phyloP scores from a whole-genome alignment of 2,113 vertebrate genomes.

The Glaucidium brasilianum region DNA sequence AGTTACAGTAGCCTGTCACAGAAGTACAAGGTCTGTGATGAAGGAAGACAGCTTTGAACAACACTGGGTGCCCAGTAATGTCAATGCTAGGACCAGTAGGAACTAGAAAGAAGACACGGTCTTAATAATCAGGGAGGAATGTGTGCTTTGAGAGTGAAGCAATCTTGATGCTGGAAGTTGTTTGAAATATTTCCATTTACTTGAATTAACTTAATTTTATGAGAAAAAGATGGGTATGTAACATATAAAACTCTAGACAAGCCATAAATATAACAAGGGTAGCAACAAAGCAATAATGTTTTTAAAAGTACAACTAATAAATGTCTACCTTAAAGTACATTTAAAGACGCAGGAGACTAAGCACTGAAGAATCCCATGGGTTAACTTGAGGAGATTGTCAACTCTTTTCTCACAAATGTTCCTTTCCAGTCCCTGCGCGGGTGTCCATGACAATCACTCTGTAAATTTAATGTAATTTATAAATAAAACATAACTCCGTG shows the following conservation, averaged over 20 bases:
- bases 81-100: background rate
- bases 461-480: constrained; percentile 60
- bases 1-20: background rate
- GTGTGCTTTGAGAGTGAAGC: background rate
- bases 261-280: background rate
- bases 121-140: background rate
- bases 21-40: background rate
- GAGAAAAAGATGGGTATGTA: background rate
- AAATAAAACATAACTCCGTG: constrained; percentile 62
- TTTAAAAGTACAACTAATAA: background rate
- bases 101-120: background rate
- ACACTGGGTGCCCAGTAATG: background rate
- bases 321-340: background rate
- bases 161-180: background rate
- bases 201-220: background rate
- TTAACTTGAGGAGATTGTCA: constrained; percentile 59
- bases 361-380: constrained; percentile 1
- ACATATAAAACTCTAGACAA: background rate
- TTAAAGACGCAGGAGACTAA: background rate
- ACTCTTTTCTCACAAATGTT: constrained; percentile 42
- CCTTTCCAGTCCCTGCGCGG: constrained; percentile 28
- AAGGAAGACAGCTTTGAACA: background rate
- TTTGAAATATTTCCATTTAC: background rate
- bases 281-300: background rate
- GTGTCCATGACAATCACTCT: constrained; percentile 63